phyloP scores from a whole-genome alignment of 2,797 vertebrate species.

The Sciaenops ocellatus region DNA sequence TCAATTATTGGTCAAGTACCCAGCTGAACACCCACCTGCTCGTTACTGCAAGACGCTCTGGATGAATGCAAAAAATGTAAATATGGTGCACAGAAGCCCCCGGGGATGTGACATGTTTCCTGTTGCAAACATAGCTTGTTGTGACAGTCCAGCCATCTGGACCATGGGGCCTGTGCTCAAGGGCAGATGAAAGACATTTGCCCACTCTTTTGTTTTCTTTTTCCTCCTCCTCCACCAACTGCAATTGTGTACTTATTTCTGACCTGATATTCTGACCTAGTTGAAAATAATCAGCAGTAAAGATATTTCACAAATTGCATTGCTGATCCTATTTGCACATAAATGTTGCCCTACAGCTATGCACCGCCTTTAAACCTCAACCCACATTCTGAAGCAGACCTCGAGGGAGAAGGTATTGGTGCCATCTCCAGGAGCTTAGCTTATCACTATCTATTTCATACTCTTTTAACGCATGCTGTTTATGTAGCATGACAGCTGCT shows the following conservation, averaged over 20 bases:
- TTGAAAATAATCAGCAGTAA: constrained; percentile 52
- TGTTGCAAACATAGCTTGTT: constrained; percentile 53
- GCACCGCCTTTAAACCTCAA: constrained; percentile 26
- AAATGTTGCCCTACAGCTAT: constrained; percentile 39
- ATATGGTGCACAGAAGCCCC: constrained; percentile 27
- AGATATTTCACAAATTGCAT: constrained; percentile 54
- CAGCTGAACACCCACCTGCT: neutral
- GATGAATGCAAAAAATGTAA: constrained; percentile 27
- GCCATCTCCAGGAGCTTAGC: neutral
- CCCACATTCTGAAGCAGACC: constrained; percentile 30
- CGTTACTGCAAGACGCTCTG: neutral
- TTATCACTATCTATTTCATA: constrained; percentile 1
- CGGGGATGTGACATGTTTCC: constrained; percentile 54
- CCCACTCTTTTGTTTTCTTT: constrained; percentile 23
- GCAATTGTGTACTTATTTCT: constrained; percentile 31
- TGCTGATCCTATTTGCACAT: constrained; percentile 49
- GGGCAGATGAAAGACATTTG: constrained; percentile 66
- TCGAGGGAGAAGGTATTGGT: neutral
- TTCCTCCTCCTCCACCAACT: constrained; percentile 13
- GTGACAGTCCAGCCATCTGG: constrained; percentile 61
- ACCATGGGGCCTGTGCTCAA: constrained; percentile 55
- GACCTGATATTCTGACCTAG: constrained; percentile 73
- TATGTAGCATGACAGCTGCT: constrained; percentile 10
- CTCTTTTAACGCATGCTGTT: neutral
- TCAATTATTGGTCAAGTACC: constrained; percentile 6